These are phyloP conservation scores for Ostrea edulis DNA, from an alignment of 1,140 invertebrate genomes.

Conservation along the genomic window DNA sequence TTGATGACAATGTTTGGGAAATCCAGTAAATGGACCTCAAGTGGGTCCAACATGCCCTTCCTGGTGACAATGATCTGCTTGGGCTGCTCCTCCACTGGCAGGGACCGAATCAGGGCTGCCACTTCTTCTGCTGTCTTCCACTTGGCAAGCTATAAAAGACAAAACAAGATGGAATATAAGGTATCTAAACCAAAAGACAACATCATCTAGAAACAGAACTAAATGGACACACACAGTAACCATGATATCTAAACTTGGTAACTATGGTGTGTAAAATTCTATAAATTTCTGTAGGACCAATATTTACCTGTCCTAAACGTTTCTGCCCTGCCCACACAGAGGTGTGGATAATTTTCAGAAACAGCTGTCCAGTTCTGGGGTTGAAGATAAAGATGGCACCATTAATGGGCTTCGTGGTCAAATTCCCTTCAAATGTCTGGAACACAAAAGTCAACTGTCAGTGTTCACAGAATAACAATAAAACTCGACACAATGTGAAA, in stretches of 20 bases:
- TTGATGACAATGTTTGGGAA: constrained; percentile 99
- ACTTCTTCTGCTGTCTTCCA: constrained; percentile 99
- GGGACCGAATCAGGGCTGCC: constrained; percentile 97
- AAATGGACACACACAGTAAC: no score
- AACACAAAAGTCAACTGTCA: background rate
- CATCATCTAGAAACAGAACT: no score
- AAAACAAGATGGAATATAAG: background rate
- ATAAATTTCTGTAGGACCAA: background rate
- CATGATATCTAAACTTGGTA: no score
- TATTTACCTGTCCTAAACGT: constrained; percentile 82
- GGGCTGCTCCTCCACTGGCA: constrained; percentile 99
- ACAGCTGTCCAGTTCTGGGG: constrained; percentile 99
- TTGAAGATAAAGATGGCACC: constrained; percentile 99
- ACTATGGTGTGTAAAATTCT: no score
- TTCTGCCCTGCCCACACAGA: constrained; percentile 98
- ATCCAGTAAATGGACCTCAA: constrained; percentile 97
- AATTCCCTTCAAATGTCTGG: constrained; percentile 98
- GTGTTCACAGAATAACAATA: no score
- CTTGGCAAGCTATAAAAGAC: constrained; percentile 90
- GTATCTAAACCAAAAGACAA: no score
- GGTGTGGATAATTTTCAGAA: constrained; percentile 99
- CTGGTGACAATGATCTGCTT: constrained; percentile 99
- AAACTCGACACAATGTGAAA: no score
- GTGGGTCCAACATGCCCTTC: constrained; percentile 94
- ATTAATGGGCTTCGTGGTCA: constrained; percentile 99